These are phyloP conservation scores for Echinometra lucunter DNA, from an alignment of 53 echinoderm and acorn worm species.

Conservation along the genomic window DNA sequence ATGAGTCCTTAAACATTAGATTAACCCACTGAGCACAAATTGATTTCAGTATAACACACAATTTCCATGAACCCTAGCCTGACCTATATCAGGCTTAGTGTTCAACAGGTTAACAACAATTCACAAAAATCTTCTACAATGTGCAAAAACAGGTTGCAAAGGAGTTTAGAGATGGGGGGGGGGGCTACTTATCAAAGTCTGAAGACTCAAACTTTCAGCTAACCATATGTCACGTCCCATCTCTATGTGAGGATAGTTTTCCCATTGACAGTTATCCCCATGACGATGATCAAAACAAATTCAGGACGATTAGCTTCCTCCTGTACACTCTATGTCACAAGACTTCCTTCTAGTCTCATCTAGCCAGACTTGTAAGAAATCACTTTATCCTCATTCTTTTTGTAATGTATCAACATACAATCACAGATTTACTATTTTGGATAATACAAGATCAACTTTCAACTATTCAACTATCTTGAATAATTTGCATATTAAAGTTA, in stretches of 20 bases:
- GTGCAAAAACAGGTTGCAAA: background rate
- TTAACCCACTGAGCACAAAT: no score
- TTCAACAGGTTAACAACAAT: no score
- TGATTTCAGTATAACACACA: no score
- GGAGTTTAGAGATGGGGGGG: background rate
- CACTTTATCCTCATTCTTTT: no score
- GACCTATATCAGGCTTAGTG: no score
- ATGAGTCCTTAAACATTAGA: background rate
- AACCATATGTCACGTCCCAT: background rate
- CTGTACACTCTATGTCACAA: background rate
- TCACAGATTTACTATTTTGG: no score
- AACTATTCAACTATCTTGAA: background rate
- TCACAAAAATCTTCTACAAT: background rate
- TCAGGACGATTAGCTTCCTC: slow-evolving; percentile 32
- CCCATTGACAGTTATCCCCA: slow-evolving; percentile 36
- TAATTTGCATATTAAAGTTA: background rate
- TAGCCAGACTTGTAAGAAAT: background rate
- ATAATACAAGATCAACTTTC: background rate
- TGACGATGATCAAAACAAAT: slow-evolving; percentile 41
- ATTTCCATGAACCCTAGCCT: no score
- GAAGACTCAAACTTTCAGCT: background rate
- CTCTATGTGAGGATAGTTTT: background rate
- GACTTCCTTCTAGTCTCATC: background rate
- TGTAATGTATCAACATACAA: no score
- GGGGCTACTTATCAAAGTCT: background rate